Conservation (phyloP, 2,797 vertebrate species). For the Melanotaenia nigrans region DNA sequence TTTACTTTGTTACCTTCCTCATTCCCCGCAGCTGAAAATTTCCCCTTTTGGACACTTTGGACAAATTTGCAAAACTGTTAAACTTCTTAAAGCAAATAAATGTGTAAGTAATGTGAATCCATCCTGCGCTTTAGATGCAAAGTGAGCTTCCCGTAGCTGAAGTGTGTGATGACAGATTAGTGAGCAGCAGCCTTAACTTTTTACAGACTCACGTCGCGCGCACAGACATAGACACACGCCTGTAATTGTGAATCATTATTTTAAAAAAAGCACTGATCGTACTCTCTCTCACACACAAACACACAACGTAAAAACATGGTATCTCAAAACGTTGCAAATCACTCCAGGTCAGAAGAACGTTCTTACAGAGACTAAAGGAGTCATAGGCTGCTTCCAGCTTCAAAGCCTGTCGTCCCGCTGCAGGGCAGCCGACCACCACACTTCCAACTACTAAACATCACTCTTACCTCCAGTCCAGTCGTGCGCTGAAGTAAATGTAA, state of each 20-base stretch:
- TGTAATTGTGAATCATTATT: constrained; percentile 27
- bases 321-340: constrained; percentile 16
- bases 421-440: constrained; percentile 16
- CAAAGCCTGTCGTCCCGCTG: constrained; percentile 26
- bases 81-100: not conserved
- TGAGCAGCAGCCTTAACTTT: constrained; percentile 44
- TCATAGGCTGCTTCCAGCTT: constrained; percentile 28
- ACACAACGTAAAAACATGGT: constrained; percentile 20
- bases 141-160: not conserved
- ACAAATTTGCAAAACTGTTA: not conserved
- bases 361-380: constrained; percentile 7
- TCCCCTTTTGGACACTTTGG: not conserved
- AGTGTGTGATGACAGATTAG: constrained; percentile 34
- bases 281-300: not conserved
- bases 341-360: constrained; percentile 36
- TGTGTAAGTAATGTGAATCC: not conserved
- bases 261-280: constrained; percentile 15
- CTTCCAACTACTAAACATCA: constrained; percentile 26
- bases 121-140: not conserved
- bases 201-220: constrained; percentile 17
- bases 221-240: constrained; percentile 24
- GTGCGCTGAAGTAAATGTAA: constrained; percentile 49
- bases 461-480: constrained; percentile 69
- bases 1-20: not conserved
- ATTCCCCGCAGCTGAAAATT: not conserved